phyloP scores from a whole-genome alignment of 2,888 invertebrate genomes.

The Vannuccia rotundouncinata region DNA sequence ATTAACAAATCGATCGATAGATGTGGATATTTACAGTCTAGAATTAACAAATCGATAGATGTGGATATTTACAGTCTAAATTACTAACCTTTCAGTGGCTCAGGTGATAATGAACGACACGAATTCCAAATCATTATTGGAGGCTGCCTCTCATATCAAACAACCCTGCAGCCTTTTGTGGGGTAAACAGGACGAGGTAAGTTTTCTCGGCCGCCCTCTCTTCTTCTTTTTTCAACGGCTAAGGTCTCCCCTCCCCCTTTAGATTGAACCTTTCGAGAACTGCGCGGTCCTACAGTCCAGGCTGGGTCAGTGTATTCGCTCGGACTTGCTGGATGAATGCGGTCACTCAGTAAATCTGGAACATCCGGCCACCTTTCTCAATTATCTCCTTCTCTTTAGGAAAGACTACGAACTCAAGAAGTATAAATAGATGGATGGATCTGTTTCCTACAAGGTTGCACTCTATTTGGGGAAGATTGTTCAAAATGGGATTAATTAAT shows the following conservation, averaged over 20 bases:
- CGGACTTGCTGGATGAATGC: neutral
- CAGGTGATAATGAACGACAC: conserved; percentile 42
- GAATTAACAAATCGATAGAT: too few species aligned
- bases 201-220: conserved; percentile 32
- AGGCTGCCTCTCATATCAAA: conserved; percentile 43
- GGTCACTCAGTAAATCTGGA: neutral
- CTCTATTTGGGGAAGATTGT: too few species aligned
- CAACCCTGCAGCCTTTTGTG: conserved; percentile 48
- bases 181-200: conserved; percentile 49
- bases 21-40: too few species aligned
- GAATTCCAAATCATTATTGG: conserved; percentile 42
- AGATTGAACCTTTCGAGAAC: neutral
- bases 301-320: neutral
- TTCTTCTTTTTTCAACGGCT: too few species aligned
- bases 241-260: too few species aligned
- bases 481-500: too few species aligned
- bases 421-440: conserved; percentile 11
- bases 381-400: neutral
- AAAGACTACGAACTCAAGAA: conserved; percentile 7
- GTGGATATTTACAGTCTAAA: too few species aligned
- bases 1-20: too few species aligned
- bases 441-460: too few species aligned
- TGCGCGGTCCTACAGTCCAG: neutral
- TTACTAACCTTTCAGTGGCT: conserved; percentile 42
- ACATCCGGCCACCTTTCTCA: neutral